phyloP scores from a whole-genome alignment of 2,797 vertebrate species.

The Clamator glandarius region DNA sequence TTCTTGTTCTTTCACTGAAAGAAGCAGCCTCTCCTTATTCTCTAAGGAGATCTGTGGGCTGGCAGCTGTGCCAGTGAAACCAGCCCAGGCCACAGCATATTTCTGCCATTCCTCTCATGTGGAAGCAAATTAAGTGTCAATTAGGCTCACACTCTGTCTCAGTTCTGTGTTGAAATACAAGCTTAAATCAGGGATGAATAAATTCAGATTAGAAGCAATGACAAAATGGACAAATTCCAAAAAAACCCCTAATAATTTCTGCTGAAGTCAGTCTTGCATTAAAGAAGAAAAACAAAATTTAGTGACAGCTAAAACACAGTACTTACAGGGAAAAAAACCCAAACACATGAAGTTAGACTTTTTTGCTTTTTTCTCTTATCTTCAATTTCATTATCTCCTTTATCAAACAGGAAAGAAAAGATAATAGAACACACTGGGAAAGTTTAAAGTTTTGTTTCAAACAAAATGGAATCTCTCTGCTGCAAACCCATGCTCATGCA shows the following conservation, averaged over 20 bases:
- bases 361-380: constrained; percentile 18
- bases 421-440: neutral
- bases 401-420: constrained; percentile 5
- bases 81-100: neutral
- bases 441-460: neutral
- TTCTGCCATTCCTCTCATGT: neutral
- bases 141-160: neutral
- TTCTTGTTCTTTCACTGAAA: neutral
- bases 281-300: neutral
- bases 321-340: neutral
- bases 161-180: neutral
- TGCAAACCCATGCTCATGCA: neutral
- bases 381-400: constrained; percentile 21
- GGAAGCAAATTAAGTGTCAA: neutral
- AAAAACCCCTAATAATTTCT: neutral
- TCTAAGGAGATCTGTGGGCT: neutral
- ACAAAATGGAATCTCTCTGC: neutral
- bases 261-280: neutral
- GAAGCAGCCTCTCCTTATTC: neutral
- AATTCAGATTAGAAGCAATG: neutral
- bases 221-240: neutral
- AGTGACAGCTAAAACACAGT: neutral
- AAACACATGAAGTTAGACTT: neutral
- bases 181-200: neutral
- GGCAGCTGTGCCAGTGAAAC: neutral